Conservation (phyloP, 2,888 invertebrate genomes). For the Cotesia congregata region DNA sequence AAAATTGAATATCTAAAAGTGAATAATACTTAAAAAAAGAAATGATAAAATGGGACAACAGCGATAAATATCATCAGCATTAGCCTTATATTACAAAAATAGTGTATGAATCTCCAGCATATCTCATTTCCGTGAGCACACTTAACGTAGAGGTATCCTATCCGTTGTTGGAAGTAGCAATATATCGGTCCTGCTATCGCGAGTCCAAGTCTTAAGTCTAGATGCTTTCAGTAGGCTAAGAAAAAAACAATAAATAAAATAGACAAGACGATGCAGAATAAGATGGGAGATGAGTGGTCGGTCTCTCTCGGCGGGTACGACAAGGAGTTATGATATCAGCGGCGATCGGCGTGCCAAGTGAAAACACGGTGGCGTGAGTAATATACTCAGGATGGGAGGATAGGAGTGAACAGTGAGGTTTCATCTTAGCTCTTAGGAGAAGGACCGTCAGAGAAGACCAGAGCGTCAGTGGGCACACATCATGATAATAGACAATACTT, state of each 20-base stretch:
- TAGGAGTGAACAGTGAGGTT: conserved; percentile 2
- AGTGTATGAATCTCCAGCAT: conserved; percentile 26
- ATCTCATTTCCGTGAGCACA: conserved; percentile 39
- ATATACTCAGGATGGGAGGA: conserved; percentile 64
- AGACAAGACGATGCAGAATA: neutral
- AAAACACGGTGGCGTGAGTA: conserved; percentile 70
- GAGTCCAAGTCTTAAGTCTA: conserved; percentile 24
- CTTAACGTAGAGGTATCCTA: conserved; percentile 27
- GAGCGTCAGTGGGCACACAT: conserved; percentile 26
- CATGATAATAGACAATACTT: neutral
- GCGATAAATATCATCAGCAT: conserved; percentile 14
- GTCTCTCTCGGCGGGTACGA: conserved; percentile 62
- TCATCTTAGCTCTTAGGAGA: conserved; percentile 49
- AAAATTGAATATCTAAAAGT: too few species aligned
- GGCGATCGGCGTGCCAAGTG: conserved; percentile 69
- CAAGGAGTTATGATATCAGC: conserved; percentile 71
- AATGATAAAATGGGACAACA: conserved; percentile 31
- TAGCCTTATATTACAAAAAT: conserved; percentile 33
- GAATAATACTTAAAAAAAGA: neutral
- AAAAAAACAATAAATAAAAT: conserved; percentile 36
- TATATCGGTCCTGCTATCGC: conserved; percentile 66
- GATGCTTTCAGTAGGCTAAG: conserved; percentile 29
- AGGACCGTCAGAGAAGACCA: conserved; percentile 47
- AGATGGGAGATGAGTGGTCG: conserved; percentile 51
- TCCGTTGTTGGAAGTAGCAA: conserved; percentile 48